Evolutionary conservation across 2,113 vertebrate species (phyloP).

Genomic region (Xyrauchen texanus): DNA sequence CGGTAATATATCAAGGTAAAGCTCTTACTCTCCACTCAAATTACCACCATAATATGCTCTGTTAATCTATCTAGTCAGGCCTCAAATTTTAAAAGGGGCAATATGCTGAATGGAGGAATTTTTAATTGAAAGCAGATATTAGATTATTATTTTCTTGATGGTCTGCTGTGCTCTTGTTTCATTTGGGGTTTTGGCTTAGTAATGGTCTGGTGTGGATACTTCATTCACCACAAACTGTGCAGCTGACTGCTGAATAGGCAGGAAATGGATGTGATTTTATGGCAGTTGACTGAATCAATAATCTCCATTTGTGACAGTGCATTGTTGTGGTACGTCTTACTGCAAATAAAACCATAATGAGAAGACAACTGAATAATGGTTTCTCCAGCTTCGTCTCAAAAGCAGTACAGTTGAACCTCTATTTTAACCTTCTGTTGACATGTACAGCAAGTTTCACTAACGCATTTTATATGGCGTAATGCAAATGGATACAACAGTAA

Average conservation of each 20-base stretch:
- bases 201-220: constrained; percentile 25
- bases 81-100: constrained; percentile 13
- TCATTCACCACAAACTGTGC: constrained; percentile 18
- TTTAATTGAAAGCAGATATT: constrained; percentile 21
- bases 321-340: constrained; percentile 28
- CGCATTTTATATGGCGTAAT: not conserved
- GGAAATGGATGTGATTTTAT: constrained; percentile 43
- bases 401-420: constrained; percentile 9
- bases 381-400: constrained; percentile 16
- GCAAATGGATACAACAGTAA: not conserved
- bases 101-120: constrained; percentile 25
- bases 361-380: constrained; percentile 4
- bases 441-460: constrained; percentile 4
- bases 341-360: not conserved
- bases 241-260: constrained; percentile 36
- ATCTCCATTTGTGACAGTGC: constrained; percentile 33
- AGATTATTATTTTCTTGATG: constrained; percentile 35
- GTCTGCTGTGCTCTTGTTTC: constrained; percentile 25
- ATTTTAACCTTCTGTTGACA: not conserved
- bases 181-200: constrained; percentile 22
- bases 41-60: constrained; percentile 32
- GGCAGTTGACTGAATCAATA: constrained; percentile 46
- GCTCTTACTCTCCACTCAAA: constrained; percentile 36
- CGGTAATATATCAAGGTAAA: constrained; percentile 41
- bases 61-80: constrained; percentile 37